phyloP scores from a whole-genome alignment of 2,113 vertebrate species.

The Ammodytes dubius region DNA sequence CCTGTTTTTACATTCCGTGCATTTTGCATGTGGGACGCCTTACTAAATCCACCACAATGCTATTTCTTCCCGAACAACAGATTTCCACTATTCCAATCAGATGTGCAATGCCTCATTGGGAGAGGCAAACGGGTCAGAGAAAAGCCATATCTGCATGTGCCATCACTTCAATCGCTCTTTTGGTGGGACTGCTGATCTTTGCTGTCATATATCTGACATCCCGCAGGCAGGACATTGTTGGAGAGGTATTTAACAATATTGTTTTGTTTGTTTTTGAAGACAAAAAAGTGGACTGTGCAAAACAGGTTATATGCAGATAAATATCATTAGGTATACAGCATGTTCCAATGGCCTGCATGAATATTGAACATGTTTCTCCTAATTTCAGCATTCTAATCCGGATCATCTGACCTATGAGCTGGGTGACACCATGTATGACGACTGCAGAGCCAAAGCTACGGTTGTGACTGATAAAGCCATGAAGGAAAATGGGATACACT shows the following conservation, averaged over 20 bases:
- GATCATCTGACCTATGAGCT: conserved; percentile 1
- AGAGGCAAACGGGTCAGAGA: neutral
- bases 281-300: neutral
- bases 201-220: conserved; percentile 14
- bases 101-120: conserved; percentile 15
- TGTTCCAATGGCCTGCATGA: conserved; percentile 29
- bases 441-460: conserved; percentile 26
- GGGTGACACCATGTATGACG: neutral
- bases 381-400: conserved; percentile 14
- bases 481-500: conserved; percentile 6
- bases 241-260: conserved; percentile 25
- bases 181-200: conserved; percentile 24
- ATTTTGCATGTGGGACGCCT: too few relatives aligned
- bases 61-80: neutral
- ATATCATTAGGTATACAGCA: neutral
- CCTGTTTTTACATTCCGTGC: too few relatives aligned
- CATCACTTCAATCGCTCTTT: conserved; percentile 23
- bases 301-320: neutral
- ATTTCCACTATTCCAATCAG: conserved; percentile 26
- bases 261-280: too few relatives aligned
- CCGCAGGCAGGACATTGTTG: conserved; percentile 6
- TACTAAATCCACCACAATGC: neutral
- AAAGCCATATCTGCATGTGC: neutral
- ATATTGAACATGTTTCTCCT: neutral
- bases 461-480: conserved; percentile 15